Evolutionary conservation across 2,888 invertebrate genomes (phyloP), one percentile per base, ranked within the genome.

Genomic region (Macropis europaea): DNA sequence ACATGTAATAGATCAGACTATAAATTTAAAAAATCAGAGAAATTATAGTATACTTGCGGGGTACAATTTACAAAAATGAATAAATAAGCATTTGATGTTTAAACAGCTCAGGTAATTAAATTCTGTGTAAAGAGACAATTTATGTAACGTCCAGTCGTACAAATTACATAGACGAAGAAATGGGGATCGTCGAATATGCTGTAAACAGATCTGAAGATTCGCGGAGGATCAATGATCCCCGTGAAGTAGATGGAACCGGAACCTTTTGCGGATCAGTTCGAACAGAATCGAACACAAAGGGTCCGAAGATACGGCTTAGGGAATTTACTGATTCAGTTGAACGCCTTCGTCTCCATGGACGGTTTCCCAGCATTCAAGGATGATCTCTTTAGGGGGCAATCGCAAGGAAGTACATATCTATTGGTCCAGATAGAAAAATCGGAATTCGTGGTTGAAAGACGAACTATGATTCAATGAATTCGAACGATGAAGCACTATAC

Each of bases 341-440:
- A 56, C 60, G 42, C 24, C 34, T 28, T 19, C n/a, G 26, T 13
- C 7, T n/a, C 13, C 24, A 26, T 15, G 22, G 5, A 30, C 5
- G 47, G 34, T 17, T 26, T 5, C 26, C 5, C 7, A 5, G 52
- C 67, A 59, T 50, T 45, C 4, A 15, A n/a, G 48, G 50, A 30
- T 38, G 45, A 57, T 52, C 67, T 56, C 66, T 62, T 66, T 66
- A 17, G 9, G 26, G 62, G 54, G 17, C 54, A 50, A 71, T 76
- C 54, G 59, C 30, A 19, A 22, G 59, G 36, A 71, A 76, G n/a
- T n/a, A n/a, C n/a, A 61, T 30, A 48, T 54, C 71, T 43, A 24
- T 66, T 13, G 56, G 48, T 32, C 15, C 22, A 11, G 9, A 54
- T 26, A 22, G 52, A 56, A 42, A 43, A 53, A 28, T 64, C n/a